Conservation (phyloP, 2,797 vertebrate species). For the Sebastes aleutianus region DNA sequence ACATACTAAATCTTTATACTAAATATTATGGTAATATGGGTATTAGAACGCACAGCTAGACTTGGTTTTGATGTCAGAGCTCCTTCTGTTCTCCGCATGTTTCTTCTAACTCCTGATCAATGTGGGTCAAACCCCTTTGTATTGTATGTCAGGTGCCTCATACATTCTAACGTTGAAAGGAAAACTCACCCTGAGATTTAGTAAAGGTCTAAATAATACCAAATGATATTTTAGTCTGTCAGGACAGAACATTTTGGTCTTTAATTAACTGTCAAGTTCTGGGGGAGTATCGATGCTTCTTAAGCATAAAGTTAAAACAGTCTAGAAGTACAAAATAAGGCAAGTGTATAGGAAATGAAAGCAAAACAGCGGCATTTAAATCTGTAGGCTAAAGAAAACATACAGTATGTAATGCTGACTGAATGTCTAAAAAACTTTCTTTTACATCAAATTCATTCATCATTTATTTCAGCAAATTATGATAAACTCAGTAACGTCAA, state of each 20-base stretch:
- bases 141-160: neutral
- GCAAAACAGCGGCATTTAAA: neutral
- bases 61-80: neutral
- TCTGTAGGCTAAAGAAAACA: neutral
- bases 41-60: too few species aligned
- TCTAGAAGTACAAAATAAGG: neutral
- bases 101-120: neutral
- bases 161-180: neutral
- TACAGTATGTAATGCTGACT: neutral
- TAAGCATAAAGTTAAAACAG: neutral
- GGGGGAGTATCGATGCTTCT: neutral
- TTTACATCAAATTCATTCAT: neutral
- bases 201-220: neutral
- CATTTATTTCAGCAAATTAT: neutral
- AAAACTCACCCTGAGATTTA: neutral
- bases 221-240: neutral
- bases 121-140: neutral
- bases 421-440: neutral
- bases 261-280: neutral
- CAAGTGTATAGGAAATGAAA: neutral
- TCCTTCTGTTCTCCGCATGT: neutral
- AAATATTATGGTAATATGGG: too few species aligned
- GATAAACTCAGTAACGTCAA: neutral
- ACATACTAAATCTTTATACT: too few species aligned
- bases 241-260: neutral